These are phyloP conservation scores for Platyura marginata DNA, from an alignment of 1,140 invertebrate species.

Conservation along the genomic window DNA sequence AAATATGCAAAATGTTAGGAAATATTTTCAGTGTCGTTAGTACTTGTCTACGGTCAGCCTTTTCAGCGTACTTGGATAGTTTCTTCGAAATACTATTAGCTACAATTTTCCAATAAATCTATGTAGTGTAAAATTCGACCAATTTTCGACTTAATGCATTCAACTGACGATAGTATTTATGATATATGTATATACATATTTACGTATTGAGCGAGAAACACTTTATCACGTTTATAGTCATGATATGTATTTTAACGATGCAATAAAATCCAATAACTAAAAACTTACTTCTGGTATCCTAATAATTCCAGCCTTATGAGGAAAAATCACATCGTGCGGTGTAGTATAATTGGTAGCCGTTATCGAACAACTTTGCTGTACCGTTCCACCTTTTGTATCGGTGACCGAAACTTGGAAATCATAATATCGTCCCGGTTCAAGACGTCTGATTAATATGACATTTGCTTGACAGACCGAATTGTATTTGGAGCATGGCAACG, in stretches of 20 bases:
- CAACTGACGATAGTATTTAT: too few relatives aligned
- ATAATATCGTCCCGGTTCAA: slow-evolving; percentile 59
- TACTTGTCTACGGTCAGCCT: too few relatives aligned
- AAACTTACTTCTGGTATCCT: slow-evolving; percentile 54
- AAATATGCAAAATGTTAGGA: too few relatives aligned
- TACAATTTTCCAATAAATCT: too few relatives aligned
- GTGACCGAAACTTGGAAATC: slow-evolving; percentile 59
- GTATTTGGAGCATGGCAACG: slow-evolving; percentile 60
- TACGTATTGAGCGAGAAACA: too few relatives aligned
- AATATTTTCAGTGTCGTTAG: too few relatives aligned
- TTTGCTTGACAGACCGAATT: slow-evolving; percentile 72
- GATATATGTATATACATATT: too few relatives aligned
- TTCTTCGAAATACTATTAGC: too few relatives aligned
- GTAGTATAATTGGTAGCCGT: slow-evolving; percentile 64
- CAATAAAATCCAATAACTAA: not conserved
- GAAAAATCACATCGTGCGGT: slow-evolving; percentile 58
- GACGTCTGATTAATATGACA: slow-evolving; percentile 48
- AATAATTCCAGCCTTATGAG: slow-evolving; percentile 61
- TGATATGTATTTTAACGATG: not conserved
- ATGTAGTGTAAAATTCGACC: too few relatives aligned
- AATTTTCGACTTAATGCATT: too few relatives aligned
- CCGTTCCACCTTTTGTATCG: slow-evolving; percentile 57
- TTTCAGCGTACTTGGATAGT: too few relatives aligned
- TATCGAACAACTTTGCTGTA: slow-evolving; percentile 59
- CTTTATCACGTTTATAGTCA: too few relatives aligned